phyloP scores from a whole-genome alignment of 2,888 invertebrate genomes.

The Drosophila leonis region DNA sequence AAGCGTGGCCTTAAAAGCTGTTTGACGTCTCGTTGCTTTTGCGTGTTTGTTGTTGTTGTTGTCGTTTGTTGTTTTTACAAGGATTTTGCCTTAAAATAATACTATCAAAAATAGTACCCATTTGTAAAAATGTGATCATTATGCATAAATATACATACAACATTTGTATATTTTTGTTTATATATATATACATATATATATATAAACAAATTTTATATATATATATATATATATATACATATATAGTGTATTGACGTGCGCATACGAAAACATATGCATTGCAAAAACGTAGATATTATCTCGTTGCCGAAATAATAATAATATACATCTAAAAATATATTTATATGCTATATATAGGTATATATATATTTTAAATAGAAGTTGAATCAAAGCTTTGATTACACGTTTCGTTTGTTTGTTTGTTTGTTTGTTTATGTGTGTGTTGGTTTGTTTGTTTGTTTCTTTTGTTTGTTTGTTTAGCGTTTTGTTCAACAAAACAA shows the following conservation, averaged over 20 bases:
- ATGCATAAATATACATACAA: slow-evolving; percentile 64
- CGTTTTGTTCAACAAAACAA: slow-evolving; percentile 78
- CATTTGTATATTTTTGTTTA: slow-evolving; percentile 63
- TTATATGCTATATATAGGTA: slow-evolving; percentile 78
- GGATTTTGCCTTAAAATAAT: slow-evolving; percentile 77
- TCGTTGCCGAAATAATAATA: slow-evolving; percentile 79
- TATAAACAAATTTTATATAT: slow-evolving; percentile 39
- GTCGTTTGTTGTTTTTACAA: slow-evolving; percentile 64
- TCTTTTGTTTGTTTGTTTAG: slow-evolving; percentile 55
- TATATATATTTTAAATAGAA: slow-evolving; percentile 74
- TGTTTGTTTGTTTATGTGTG: slow-evolving; percentile 39
- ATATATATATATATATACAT: slow-evolving; percentile 52
- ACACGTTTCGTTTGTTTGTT: slow-evolving; percentile 55
- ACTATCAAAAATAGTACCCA: slow-evolving; percentile 80
- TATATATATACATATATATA: slow-evolving; percentile 39
- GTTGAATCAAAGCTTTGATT: slow-evolving; percentile 78
- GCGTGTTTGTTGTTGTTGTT: slow-evolving; percentile 52
- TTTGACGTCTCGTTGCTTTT: slow-evolving; percentile 43
- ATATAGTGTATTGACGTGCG: slow-evolving; percentile 74
- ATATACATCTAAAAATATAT: slow-evolving; percentile 81
- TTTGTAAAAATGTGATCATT: slow-evolving; percentile 65
- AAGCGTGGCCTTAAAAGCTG: slow-evolving; percentile 22
- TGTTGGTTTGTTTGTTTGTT: slow-evolving; percentile 22
- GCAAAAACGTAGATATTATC: slow-evolving; percentile 75
- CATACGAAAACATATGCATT: slow-evolving; percentile 85